Evolutionary conservation across 2,888 invertebrate species (phyloP), one percentile per base, ranked within the genome.

Genomic region (Marasmarcha lunaedactyla): DNA sequence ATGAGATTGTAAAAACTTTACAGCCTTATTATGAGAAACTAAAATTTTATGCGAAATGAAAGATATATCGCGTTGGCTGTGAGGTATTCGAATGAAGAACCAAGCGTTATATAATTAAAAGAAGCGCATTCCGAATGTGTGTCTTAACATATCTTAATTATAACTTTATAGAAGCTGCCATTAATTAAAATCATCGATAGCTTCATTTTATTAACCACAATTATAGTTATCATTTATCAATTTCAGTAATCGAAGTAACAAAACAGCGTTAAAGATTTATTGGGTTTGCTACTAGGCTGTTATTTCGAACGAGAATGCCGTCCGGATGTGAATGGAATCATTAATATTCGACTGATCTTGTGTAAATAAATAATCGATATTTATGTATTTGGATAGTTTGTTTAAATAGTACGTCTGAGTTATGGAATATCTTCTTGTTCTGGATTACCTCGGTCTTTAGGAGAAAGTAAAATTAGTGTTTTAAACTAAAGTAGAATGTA

Each of bases 361-460:
- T n/a, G 30, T 30, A 30, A 30, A 30, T 30, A 30, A 30, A 30
- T 30, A n/a, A n/a, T n/a, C 4, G 30, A 30, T 30, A 9, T 30
- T 30, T 30, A 30, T 30, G 30, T 30, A 30, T 30, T 30, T 30
- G 4, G 30, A n/a, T 30, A 30, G 30, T 30, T 30, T 30, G 11
- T n/a, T n/a, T 30, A 30, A 30, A 30, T 30, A 30, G 30, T n/a
- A 11, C n/a, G 9, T 30, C 30, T 7, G 30, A 30, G 30, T 30
- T 30, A 30, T 30, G 30, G 30, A n/a, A 30, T 30, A 30, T 30
- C 30, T 30, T 9, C 20, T 20, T 7, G 20, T 20, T 3, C 30
- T 10, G 10, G 30, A 30, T 30, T 30, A 30, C n/a, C 3, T 4
- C 10, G 3, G 30, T n/a, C n/a, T 30, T 30, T 30, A n/a, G 3